A percentile compares a stretch with the other conserved stretches of the same genome.
Evolutionary conservation across 2,888 invertebrate genomes (phyloP).

Genomic region (Athalia cordata): DNA sequence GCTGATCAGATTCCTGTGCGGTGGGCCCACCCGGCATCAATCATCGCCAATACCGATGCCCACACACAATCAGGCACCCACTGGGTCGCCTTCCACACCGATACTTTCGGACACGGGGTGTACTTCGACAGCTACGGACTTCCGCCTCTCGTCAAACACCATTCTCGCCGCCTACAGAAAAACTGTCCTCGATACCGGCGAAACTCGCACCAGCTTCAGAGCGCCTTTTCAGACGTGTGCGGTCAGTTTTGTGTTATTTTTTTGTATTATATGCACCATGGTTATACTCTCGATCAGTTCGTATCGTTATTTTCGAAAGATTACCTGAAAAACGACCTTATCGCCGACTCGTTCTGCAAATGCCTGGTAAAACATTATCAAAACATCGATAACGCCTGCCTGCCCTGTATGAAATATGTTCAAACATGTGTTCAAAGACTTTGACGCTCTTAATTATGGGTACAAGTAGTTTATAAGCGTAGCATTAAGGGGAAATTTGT

Average conservation of each 20-base stretch:
- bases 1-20: background rate
- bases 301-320: no score
- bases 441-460: no score
- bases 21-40: background rate
- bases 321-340: no score
- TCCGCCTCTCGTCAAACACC: background rate
- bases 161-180: background rate
- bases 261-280: slow-evolving; percentile 36
- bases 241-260: slow-evolving; percentile 47
- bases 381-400: no score
- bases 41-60: background rate
- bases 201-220: background rate
- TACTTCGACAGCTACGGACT: slow-evolving; percentile 26
- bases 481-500: no score
- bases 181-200: background rate
- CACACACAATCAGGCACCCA: background rate
- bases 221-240: slow-evolving; percentile 14
- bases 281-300: no score
- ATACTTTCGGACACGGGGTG: background rate
- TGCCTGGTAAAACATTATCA: no score
- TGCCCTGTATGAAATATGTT: no score
- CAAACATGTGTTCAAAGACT: no score
- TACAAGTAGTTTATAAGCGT: no score
- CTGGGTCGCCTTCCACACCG: slow-evolving; percentile 10
- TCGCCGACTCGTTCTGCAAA: no score